Percentiles rank a stretch among this genome's conserved stretches.
Evolutionary conservation across 1,140 invertebrate species (phyloP).

Genomic region (Tyrophagus putrescentiae): DNA sequence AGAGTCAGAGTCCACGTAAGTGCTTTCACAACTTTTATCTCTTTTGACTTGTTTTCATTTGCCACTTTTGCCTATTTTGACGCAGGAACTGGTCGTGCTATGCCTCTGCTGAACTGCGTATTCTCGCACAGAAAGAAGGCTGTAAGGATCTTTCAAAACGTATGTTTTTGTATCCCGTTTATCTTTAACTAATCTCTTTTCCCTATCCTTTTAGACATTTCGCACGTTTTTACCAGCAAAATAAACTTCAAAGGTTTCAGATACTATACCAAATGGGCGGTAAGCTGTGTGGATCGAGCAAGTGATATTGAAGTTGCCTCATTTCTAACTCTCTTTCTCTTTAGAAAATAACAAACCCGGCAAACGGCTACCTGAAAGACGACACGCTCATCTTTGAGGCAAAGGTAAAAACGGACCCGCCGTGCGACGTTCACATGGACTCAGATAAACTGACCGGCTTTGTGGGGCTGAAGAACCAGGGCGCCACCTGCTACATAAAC

Average conservation of each 20-base stretch:
- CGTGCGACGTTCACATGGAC: constrained; percentile 93
- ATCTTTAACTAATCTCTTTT: constrained; percentile 17
- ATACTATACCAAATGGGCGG: constrained; percentile 81
- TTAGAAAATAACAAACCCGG: constrained; percentile 77
- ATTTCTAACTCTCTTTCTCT: constrained; percentile 24
- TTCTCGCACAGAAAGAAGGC: constrained; percentile 69
- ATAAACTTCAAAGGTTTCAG: constrained; percentile 98
- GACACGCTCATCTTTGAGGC: constrained; percentile 87
- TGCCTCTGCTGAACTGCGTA: constrained; percentile 73
- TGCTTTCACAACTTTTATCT: not conserved
- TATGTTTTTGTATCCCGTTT: constrained; percentile 37
- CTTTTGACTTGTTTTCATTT: constrained; percentile 8
- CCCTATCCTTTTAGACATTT: constrained; percentile 47
- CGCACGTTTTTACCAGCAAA: constrained; percentile 69
- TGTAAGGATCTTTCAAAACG: constrained; percentile 61
- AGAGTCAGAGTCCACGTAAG: constrained; percentile 66
- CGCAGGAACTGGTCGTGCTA: constrained; percentile 80
- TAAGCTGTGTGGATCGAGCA: constrained; percentile 30
- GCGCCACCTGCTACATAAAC: constrained; percentile 99
- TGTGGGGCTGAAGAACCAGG: constrained; percentile 98
- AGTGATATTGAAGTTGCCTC: not conserved
- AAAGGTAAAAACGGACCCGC: constrained; percentile 79
- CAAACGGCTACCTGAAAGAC: constrained; percentile 86
- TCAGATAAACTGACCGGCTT: constrained; percentile 99
- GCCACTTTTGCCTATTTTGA: constrained; percentile 12